Evolutionary conservation across 92 coral and sea anemone genomes (phyloP).

Genomic region (Scolanthus callimorphus): DNA sequence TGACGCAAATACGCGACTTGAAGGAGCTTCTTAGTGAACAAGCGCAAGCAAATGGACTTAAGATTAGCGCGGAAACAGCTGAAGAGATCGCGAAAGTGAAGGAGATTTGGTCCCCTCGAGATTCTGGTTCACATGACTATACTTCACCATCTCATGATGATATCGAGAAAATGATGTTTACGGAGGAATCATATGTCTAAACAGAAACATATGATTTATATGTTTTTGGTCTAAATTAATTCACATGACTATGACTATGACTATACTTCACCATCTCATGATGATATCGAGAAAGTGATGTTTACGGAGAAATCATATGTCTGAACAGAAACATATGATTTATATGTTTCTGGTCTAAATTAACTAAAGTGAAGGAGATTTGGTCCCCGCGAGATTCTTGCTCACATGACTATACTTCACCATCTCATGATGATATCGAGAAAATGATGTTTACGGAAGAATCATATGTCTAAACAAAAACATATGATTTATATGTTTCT

Average conservation of each 20-base stretch:
- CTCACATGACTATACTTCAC: slow-evolving; percentile 45
- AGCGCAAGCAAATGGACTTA: slow-evolving; percentile 90
- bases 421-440: slow-evolving; percentile 89
- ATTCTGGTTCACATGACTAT: slow-evolving; percentile 35
- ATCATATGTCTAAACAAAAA: slow-evolving; percentile 90
- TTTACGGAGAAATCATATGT: too few species aligned
- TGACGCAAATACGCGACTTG: slow-evolving; percentile 87
- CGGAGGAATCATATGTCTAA: slow-evolving; percentile 98
- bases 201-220: too few species aligned
- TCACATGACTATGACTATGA: not conserved
- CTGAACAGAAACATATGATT: too few species aligned
- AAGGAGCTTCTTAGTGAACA: slow-evolving; percentile 80
- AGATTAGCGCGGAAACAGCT: slow-evolving; percentile 85
- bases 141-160: slow-evolving; percentile 85
- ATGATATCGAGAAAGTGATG: too few species aligned
- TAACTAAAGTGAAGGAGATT: slow-evolving; percentile 70
- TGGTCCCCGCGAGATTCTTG: slow-evolving; percentile 40
- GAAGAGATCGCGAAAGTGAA: slow-evolving; percentile 82
- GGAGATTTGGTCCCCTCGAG: slow-evolving; percentile 49
- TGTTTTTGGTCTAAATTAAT: too few species aligned
- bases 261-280: too few species aligned
- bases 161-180: slow-evolving; percentile 87
- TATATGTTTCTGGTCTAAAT: too few species aligned
- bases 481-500: too few species aligned
- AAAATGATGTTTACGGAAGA: slow-evolving; percentile 96